phyloP scores from a whole-genome alignment of 2,113 vertebrate genomes.

The Gymnogyps californianus region DNA sequence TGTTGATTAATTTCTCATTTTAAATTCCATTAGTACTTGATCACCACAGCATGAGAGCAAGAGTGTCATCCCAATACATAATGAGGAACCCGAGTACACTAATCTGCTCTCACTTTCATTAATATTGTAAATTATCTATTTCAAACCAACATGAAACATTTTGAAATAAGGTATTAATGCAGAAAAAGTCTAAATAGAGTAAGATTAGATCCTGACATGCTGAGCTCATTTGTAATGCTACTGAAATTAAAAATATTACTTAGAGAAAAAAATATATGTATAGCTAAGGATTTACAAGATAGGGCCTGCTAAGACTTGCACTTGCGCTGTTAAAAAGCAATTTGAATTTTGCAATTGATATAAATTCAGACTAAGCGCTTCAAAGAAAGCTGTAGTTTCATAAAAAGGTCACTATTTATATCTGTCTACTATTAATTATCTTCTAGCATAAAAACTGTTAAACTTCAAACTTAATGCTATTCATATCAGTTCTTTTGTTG shows the following conservation, averaged over 20 bases:
- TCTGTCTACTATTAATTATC: background rate
- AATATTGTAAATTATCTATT: slow-evolving; percentile 52
- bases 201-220: background rate
- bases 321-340: background rate
- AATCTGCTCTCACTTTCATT: slow-evolving; percentile 61
- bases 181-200: background rate
- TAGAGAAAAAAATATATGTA: background rate
- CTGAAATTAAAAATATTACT: slow-evolving; percentile 1
- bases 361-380: background rate
- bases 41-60: slow-evolving; percentile 48
- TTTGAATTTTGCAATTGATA: slow-evolving; percentile 10
- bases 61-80: slow-evolving; percentile 5
- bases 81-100: slow-evolving; percentile 35
- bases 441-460: background rate
- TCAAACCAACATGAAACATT: slow-evolving; percentile 39
- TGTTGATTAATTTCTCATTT: slow-evolving; percentile 66
- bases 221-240: background rate
- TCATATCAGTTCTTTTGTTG: background rate
- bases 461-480: background rate
- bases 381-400: background rate
- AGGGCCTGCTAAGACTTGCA: background rate
- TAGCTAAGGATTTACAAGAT: background rate
- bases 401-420: background rate
- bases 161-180: slow-evolving; percentile 34
- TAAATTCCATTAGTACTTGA: slow-evolving; percentile 68